phyloP scores from a whole-genome alignment of 2,113 vertebrate genomes.

The Ammodytes marinus region DNA sequence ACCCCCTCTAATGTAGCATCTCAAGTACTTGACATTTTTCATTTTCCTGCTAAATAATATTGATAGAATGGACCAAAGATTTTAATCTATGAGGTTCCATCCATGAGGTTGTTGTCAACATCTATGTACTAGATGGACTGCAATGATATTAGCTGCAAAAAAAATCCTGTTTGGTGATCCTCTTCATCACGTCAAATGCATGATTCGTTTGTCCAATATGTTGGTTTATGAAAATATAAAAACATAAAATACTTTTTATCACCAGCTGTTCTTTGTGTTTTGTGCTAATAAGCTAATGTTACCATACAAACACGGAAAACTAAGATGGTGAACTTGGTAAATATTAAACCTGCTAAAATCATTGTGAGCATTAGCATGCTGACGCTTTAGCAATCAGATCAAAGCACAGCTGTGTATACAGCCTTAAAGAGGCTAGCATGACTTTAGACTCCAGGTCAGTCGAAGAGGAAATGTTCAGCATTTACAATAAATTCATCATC shows the following conservation, averaged over 20 bases:
- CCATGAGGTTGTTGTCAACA: not conserved
- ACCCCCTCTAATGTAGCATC: not conserved
- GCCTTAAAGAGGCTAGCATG: not conserved
- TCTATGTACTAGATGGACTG: not conserved
- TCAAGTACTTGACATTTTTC: not conserved
- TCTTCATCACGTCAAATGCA: not conserved
- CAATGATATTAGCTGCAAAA: not conserved
- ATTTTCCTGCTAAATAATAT: slow-evolving; percentile 18
- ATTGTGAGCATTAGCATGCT: not conserved
- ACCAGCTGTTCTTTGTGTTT: not conserved
- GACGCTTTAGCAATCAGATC: not conserved
- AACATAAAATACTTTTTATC: not conserved
- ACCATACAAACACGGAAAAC: not conserved
- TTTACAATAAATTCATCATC: slow-evolving; percentile 39
- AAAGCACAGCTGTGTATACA: not conserved
- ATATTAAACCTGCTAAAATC: not conserved
- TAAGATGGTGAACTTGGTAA: not conserved
- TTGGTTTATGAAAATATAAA: not conserved
- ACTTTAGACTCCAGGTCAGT: not conserved
- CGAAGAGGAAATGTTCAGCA: slow-evolving; percentile 31
- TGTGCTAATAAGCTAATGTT: not conserved
- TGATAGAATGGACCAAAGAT: not conserved
- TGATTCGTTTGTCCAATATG: not conserved
- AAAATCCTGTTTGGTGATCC: not conserved
- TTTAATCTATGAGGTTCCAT: not conserved